A percentile compares a stretch with the other conserved stretches of the same genome.
These are phyloP conservation scores for Phymatocera aterrima DNA, from an alignment of 2,888 invertebrate species.

Conservation along the genomic window DNA sequence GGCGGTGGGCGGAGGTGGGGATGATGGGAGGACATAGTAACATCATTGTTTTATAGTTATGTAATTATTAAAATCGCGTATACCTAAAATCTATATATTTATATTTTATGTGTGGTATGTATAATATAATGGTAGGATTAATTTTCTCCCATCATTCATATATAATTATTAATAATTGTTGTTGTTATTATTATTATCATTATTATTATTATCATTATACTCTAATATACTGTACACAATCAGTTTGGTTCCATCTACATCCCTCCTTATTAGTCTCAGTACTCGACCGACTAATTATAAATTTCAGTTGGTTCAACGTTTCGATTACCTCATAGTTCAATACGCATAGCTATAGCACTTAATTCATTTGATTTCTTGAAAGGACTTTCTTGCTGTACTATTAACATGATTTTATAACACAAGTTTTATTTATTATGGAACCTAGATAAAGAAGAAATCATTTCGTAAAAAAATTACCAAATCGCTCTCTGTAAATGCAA, in stretches of 20 bases:
- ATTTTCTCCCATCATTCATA: conserved; percentile 62
- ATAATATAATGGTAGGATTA: conserved; percentile 54
- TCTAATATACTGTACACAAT: conserved; percentile 73
- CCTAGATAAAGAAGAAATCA: conserved; percentile 8
- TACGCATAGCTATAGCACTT: conserved; percentile 21
- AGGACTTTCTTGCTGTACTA: not conserved
- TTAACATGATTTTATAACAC: conserved; percentile 25
- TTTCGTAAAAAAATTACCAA: conserved; percentile 26
- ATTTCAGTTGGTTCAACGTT: not conserved
- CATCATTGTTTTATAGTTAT: conserved; percentile 32
- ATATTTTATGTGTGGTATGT: conserved; percentile 64
- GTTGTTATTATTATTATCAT: conserved; percentile 68
- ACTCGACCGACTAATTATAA: conserved; percentile 8
- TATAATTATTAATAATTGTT: conserved; percentile 67
- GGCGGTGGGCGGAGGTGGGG: not conserved
- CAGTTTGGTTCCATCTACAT: conserved; percentile 60
- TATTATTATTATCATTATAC: conserved; percentile 70
- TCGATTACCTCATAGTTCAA: conserved; percentile 1
- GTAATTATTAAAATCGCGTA: conserved; percentile 51
- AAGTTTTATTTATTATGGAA: too few relatives aligned
- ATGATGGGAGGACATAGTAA: conserved; percentile 16
- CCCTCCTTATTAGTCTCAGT: conserved; percentile 26
- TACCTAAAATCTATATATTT: conserved; percentile 65
- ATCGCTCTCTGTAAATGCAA: conserved; percentile 19
- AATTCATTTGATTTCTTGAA: conserved; percentile 24